phyloP scores from a whole-genome alignment of 2,888 invertebrate genomes.

The Drosophila mayaguana region DNA sequence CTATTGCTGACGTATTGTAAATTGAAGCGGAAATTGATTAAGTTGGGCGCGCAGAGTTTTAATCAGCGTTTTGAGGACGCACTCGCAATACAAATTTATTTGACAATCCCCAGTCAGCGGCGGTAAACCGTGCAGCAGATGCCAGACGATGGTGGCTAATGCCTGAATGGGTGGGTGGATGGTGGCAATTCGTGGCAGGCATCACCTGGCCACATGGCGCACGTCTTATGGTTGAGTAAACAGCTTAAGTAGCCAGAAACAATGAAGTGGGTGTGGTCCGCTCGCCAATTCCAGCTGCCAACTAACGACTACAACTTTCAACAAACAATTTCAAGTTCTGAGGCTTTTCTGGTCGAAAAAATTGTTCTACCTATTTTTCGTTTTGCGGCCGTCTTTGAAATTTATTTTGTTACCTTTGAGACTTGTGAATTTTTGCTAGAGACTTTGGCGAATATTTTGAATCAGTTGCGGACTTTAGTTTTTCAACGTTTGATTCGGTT shows the following conservation, averaged over 20 bases:
- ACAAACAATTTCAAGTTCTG: conserved; percentile 31
- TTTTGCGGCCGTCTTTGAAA: conserved; percentile 16
- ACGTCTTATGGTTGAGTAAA: conserved; percentile 35
- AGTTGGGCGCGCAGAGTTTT: conserved; percentile 56
- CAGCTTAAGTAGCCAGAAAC: conserved; percentile 40
- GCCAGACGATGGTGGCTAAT: background rate
- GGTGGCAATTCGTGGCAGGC: conserved; percentile 12
- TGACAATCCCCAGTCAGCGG: conserved; percentile 8
- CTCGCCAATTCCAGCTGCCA: background rate
- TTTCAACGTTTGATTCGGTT: conserved; percentile 58
- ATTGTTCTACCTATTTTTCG: conserved; percentile 5
- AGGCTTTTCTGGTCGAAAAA: conserved; percentile 31
- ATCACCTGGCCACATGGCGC: conserved; percentile 46
- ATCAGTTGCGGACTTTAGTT: conserved; percentile 10
- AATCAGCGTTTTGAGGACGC: conserved; percentile 56
- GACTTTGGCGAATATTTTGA: conserved; percentile 13
- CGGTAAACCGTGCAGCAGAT: background rate
- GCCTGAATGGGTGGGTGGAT: background rate
- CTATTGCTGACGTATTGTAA: conserved; percentile 17
- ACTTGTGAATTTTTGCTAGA: conserved; percentile 11
- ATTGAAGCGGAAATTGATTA: conserved; percentile 74
- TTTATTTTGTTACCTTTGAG: conserved; percentile 22
- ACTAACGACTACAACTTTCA: conserved; percentile 24
- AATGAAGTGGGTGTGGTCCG: conserved; percentile 6
- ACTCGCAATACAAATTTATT: conserved; percentile 59